phyloP scores from a whole-genome alignment of 2,113 vertebrate species.

The Pristiophorus japonicus region DNA sequence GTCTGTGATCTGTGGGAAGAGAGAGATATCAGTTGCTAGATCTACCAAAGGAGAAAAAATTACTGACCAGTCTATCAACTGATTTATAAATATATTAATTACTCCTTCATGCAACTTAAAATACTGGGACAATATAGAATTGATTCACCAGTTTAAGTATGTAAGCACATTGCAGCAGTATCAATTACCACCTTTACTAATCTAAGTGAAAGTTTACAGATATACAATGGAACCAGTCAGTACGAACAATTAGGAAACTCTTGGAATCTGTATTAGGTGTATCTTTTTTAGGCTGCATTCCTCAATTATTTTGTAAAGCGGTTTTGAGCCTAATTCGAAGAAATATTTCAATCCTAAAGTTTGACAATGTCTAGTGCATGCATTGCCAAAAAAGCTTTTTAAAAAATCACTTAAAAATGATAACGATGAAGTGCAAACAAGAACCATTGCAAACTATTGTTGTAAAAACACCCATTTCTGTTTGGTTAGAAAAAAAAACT shows the following conservation, averaged over 20 bases:
- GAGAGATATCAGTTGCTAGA: slow-evolving; percentile 2
- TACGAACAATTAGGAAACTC: not conserved
- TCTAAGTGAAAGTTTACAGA: not conserved
- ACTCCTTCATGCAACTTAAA: not conserved
- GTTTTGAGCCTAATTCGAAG: not conserved
- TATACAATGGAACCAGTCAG: not conserved
- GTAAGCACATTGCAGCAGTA: not conserved
- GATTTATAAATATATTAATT: not conserved
- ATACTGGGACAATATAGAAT: not conserved
- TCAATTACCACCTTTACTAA: not conserved
- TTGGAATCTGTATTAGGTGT: not conserved
- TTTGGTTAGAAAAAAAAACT: not conserved
- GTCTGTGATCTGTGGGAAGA: slow-evolving; percentile 72
- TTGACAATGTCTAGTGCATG: not conserved
- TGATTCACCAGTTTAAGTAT: not conserved
- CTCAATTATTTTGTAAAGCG: not conserved
- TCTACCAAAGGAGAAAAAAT: not conserved
- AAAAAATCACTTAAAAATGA: not conserved
- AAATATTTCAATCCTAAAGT: not conserved
- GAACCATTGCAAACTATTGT: not conserved
- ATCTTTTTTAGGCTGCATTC: not conserved
- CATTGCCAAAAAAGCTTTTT: not conserved
- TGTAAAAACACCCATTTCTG: not conserved
- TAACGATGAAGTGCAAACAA: not conserved
- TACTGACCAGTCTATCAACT: not conserved